Evolutionary conservation across 2,113 vertebrate species (phyloP).

Genomic region (Phrynosoma platyrhinos): DNA sequence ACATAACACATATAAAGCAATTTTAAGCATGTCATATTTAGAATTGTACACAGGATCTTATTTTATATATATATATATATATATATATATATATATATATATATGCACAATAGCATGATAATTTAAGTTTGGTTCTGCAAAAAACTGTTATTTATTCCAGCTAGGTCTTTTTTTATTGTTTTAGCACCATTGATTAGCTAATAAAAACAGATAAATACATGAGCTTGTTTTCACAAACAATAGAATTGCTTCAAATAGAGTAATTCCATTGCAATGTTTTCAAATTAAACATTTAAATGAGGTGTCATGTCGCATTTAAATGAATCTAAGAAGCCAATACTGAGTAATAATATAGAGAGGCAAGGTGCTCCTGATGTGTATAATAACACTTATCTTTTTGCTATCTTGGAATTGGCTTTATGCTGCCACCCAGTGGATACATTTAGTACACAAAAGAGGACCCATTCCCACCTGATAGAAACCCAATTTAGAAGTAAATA

Average conservation of each 20-base stretch:
- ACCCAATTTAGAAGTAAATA: neutral
- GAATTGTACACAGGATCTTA: too few species aligned
- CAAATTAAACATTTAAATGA: conserved; percentile 49
- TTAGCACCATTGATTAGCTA: neutral
- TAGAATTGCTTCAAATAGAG: conserved; percentile 1
- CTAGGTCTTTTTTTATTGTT: neutral
- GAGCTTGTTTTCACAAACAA: conserved; percentile 24
- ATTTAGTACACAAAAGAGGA: conserved; percentile 21
- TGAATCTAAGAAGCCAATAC: conserved; percentile 29
- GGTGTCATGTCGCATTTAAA: conserved; percentile 10
- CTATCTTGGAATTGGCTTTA: conserved; percentile 2
- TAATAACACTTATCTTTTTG: neutral
- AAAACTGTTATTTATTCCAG: neutral
- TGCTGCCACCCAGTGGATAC: conserved; percentile 28
- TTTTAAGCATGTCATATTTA: too few species aligned
- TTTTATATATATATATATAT: neutral
- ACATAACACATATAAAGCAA: neutral
- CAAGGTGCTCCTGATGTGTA: neutral
- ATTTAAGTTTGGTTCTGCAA: neutral
- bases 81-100: too few species aligned
- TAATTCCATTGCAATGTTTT: conserved; percentile 11
- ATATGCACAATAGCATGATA: neutral
- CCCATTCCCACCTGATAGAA: neutral
- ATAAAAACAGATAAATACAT: neutral
- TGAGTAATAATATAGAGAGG: neutral